A percentile compares a stretch with the other conserved stretches of the same genome.
Conservation (phyloP, 2,113 vertebrate genomes). For the Eulemur macaco region DNA sequence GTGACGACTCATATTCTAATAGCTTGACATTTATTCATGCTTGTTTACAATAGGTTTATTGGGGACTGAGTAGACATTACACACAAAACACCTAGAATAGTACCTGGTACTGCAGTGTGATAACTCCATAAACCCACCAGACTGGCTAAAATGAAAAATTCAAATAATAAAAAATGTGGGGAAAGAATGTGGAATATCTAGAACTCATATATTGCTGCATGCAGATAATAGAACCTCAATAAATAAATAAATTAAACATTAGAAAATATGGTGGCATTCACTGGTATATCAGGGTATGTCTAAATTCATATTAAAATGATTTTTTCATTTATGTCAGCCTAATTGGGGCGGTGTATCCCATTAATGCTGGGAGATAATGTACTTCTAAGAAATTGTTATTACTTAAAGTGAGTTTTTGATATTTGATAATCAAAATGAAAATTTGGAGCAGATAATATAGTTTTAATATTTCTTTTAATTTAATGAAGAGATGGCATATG, state of each 20-base stretch:
- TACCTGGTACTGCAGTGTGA: not conserved
- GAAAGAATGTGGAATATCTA: not conserved
- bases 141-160: slow-evolving; percentile 37
- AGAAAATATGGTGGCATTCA: not conserved
- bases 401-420: not conserved
- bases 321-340: not conserved
- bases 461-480: slow-evolving; percentile 4
- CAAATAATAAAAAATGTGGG: not conserved
- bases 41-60: slow-evolving; percentile 21
- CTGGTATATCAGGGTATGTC: not conserved
- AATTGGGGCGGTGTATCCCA: not conserved
- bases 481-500: not conserved
- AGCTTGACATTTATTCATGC: slow-evolving; percentile 10
- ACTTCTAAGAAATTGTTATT: not conserved
- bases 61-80: not conserved
- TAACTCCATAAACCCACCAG: not conserved
- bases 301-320: not conserved
- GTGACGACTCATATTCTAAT: not conserved
- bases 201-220: not conserved
- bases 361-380: not conserved
- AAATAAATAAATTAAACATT: not conserved
- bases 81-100: not conserved
- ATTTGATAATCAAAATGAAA: not conserved
- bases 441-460: not conserved
- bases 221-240: not conserved